Base-by-base conservation (phyloP, 2,888 invertebrate species). In the Drosophila mimica region DNA sequence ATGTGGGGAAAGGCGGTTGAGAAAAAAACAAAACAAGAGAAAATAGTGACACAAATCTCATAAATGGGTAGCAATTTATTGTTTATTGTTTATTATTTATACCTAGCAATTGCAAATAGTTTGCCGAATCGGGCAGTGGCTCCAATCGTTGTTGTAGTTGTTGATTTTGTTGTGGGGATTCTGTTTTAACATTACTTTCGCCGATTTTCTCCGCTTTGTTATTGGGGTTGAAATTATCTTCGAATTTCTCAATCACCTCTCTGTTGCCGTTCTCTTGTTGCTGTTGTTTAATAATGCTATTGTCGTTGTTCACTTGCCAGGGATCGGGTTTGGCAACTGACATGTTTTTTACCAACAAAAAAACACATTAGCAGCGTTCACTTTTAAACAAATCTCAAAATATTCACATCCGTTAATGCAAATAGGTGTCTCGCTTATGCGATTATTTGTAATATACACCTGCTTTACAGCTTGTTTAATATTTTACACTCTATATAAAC, bases 61-160 rank as follows among this genome's bases (percentile, higher is more conserved):
- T 54, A 17, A 54, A 46, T 46, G 43, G 6, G 13, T 20, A 20
- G 43, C 9, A 1, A 46, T 46, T 6, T n/a, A 9, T 40, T 40
- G n/a, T 9, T 15, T 36, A 6, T 15, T 53, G 5, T 28, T 36
- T 17, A 25, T 30, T 69, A 84, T 91, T 92, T 40, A 4, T 93
- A 96, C 96, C 96, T 83, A 97, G 94, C 77, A 95, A 93, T 71
- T 95, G 95, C 63, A 96, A 93, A 68, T 93, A 93, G 53, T 86
- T 89, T 36, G 89, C 81, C 2, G 93, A 93, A 71, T 93, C 93
- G 1, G 92, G 93, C 62, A 93, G 76, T 2, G 96, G 96, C 64
- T 90, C 87, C 58, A 79, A 40, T 33, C n/a, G 40, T 40, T n/a
- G 17, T 40, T 40, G 38, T 40, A n/a, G 40, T 40, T 38, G 17